A percentile compares a stretch with the other conserved stretches of the same genome.
These are phyloP conservation scores for Cantharis rufa DNA, from an alignment of 2,888 invertebrate species.

Conservation along the genomic window DNA sequence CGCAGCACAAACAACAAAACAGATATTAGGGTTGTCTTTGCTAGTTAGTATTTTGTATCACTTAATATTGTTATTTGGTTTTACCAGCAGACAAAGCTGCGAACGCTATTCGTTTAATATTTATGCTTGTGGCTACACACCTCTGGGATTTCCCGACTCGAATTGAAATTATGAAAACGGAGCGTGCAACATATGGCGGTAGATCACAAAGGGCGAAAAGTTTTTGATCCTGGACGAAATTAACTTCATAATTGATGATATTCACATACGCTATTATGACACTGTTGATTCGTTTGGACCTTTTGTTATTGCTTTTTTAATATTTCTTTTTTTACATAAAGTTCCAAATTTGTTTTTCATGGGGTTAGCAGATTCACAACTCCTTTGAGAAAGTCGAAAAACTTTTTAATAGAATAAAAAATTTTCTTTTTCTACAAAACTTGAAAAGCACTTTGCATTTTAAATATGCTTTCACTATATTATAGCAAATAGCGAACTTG, in stretches of 20 bases:
- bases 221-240: constrained; percentile 33
- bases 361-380: not conserved
- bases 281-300: not conserved
- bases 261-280: constrained; percentile 19
- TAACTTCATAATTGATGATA: constrained; percentile 32
- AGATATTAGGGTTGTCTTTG: constrained; percentile 15
- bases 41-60: constrained; percentile 21
- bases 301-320: constrained; percentile 15
- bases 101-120: constrained; percentile 42
- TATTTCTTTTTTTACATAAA: constrained; percentile 4
- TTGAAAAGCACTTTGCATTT: not conserved
- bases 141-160: constrained; percentile 32
- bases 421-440: not conserved
- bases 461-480: not conserved
- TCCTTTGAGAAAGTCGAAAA: not conserved
- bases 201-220: constrained; percentile 27
- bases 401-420: not conserved
- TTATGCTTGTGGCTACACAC: constrained; percentile 38
- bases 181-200: constrained; percentile 29
- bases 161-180: constrained; percentile 39
- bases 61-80: constrained; percentile 28
- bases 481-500: not conserved
- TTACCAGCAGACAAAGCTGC: constrained; percentile 29
- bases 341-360: not conserved
- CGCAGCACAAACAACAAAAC: constrained; percentile 9